These are phyloP conservation scores for Chionoecetes opilio DNA, from an alignment of 1,140 invertebrate genomes.

Conservation along the genomic window DNA sequence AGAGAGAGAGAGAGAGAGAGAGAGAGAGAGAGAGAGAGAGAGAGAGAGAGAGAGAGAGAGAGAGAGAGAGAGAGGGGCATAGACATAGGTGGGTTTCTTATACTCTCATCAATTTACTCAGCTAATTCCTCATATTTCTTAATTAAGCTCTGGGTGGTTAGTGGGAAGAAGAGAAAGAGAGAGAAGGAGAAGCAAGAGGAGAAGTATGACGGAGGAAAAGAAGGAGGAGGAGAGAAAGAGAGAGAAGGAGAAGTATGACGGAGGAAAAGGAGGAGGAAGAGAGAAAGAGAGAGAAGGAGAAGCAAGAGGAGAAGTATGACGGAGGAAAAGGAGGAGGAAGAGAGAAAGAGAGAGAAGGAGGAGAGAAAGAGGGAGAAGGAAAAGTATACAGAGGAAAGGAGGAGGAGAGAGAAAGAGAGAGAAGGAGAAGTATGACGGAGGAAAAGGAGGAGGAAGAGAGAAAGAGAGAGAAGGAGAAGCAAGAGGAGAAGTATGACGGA, in stretches of 20 bases:
- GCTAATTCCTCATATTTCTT: slow-evolving; percentile 34
- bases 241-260: not conserved
- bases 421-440: not conserved
- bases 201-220: not conserved
- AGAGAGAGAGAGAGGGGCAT: no score
- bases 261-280: not conserved
- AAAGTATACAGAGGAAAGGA: not conserved
- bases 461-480: not conserved
- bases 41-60: not conserved
- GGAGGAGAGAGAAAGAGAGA: not conserved
- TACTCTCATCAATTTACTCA: slow-evolving; percentile 22
- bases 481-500: no score
- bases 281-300: not conserved
- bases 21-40: not conserved
- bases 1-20: not conserved
- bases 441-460: not conserved
- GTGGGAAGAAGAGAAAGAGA: not conserved
- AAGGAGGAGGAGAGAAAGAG: not conserved
- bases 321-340: not conserved
- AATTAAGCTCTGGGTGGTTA: not conserved
- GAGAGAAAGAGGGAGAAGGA: not conserved
- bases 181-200: not conserved
- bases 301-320: not conserved
- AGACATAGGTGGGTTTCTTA: not conserved
- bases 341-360: not conserved